Evolutionary conservation across 2,797 vertebrate species (phyloP), one percentile per base, ranked within the genome.

Genomic region (Nannoperca obscura): DNA sequence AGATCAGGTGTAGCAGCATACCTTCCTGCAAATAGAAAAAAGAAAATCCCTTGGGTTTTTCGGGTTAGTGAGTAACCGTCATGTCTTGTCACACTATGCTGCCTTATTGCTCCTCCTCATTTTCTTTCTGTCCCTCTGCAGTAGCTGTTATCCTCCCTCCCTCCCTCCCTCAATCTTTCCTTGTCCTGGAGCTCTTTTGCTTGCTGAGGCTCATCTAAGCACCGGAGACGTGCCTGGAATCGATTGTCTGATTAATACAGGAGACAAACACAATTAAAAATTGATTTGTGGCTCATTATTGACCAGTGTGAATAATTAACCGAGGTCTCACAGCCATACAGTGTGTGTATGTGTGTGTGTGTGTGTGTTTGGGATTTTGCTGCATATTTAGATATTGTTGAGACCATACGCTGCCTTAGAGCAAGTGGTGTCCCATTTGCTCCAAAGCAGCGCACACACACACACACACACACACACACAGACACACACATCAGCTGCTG

Each of bases 261-360:
- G 89, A 86, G 87, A 89, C 87, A 90, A 92, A 92, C 88, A 89
- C 91, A 91, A 91, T 92, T 89, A 89, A 91, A 89, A 86, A 91
- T 90, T 88, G 89, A 92, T 93, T 87, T 83, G 83, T 49, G 67
- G 85, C 81, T 86, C 81, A 85, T 88, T 80, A 90, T 92, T 91
- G 89, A 91, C 86, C 84, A 73, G 65, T 70, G 82, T 91, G 76
- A 92, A 92, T 92, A 91, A 93, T 93, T 83, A 88, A 91, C 74
- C 75, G 40, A 83, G 82, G 90, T 82, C 67, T 89, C 36, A 42
- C 10, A 20, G 69, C 71, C 20, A 6, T 52, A 65, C 42, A 24
- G n/a, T 1, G 24, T 5, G 0, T 22, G 11, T 61, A 46, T 49
- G 10, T 69, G 72, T 72, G 71, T 80, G 34, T 59, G 61, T 64